These are phyloP conservation scores for Arge pagana DNA, from an alignment of 2,888 invertebrate species.

Conservation along the genomic window DNA sequence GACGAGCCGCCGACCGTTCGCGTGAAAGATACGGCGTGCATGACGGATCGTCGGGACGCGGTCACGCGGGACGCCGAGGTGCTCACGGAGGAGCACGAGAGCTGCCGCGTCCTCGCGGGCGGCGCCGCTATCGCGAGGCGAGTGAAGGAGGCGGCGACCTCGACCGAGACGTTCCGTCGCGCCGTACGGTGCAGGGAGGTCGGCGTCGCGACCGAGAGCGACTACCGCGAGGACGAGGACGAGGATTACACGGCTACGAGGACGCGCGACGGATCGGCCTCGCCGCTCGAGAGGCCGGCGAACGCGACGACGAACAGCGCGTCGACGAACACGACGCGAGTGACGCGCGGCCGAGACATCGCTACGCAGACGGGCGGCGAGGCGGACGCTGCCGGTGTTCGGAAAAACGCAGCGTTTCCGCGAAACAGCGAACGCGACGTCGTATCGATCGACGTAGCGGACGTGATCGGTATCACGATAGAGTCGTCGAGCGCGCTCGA, in stretches of 20 bases:
- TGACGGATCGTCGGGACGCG: slow-evolving; percentile 40
- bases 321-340: slow-evolving; percentile 41
- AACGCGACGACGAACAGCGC: slow-evolving; percentile 36
- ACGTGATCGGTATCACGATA: slow-evolving; percentile 47
- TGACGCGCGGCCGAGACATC: background rate
- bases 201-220: slow-evolving; percentile 41
- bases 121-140: slow-evolving; percentile 33
- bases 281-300: slow-evolving; percentile 42
- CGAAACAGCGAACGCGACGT: slow-evolving; percentile 38
- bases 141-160: slow-evolving; percentile 50
- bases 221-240: slow-evolving; percentile 38
- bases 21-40: slow-evolving; percentile 41
- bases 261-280: too few relatives aligned
- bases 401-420: background rate
- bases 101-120: slow-evolving; percentile 24
- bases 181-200: slow-evolving; percentile 41
- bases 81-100: slow-evolving; percentile 46
- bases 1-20: slow-evolving; percentile 43
- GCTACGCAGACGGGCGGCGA: slow-evolving; percentile 7
- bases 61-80: slow-evolving; percentile 40
- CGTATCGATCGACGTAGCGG: slow-evolving; percentile 49
- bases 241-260: slow-evolving; percentile 36
- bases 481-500: slow-evolving; percentile 43
- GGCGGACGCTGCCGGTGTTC: too few relatives aligned
- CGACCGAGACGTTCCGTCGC: slow-evolving; percentile 38